A percentile compares a stretch with the other conserved stretches of the same genome.
Evolutionary conservation across 1,140 invertebrate species (phyloP).

Genomic region (Glomeris maerens): DNA sequence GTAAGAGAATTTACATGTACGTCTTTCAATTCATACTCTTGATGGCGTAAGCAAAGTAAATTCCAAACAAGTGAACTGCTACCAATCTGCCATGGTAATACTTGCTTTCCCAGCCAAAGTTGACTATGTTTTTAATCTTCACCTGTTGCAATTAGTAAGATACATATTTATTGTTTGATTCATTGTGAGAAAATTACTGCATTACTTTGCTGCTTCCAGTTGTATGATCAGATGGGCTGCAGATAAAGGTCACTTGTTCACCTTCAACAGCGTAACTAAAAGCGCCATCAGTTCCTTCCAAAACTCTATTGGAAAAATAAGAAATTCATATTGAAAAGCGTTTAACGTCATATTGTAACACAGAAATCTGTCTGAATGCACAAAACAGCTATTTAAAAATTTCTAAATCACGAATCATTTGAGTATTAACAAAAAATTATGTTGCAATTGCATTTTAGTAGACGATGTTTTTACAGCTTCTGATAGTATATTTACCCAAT

Average conservation of each 20-base stretch:
- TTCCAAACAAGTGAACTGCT: constrained; percentile 70
- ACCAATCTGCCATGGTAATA: constrained; percentile 72
- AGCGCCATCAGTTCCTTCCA: constrained; percentile 51
- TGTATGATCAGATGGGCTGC: constrained; percentile 43
- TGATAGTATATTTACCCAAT: too few relatives aligned
- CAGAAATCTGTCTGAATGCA: too few relatives aligned
- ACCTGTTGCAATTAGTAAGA: constrained; percentile 38
- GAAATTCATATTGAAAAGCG: too few relatives aligned
- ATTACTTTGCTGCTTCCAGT: constrained; percentile 25
- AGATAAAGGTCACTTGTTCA: constrained; percentile 51
- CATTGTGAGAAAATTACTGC: background rate
- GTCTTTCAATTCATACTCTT: constrained; percentile 45
- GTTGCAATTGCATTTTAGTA: too few relatives aligned
- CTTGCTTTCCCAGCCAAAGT: constrained; percentile 80
- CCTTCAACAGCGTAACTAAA: constrained; percentile 49
- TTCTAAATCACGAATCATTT: too few relatives aligned
- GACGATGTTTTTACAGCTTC: too few relatives aligned
- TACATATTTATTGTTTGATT: background rate
- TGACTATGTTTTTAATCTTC: constrained; percentile 76
- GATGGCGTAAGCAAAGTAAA: constrained; percentile 76
- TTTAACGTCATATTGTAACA: too few relatives aligned
- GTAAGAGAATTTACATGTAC: constrained; percentile 3
- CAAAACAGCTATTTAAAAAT: too few relatives aligned
- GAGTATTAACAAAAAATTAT: too few relatives aligned
- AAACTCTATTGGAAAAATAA: constrained; percentile 41